Conservation (phyloP, 2,888 invertebrate species). For the Drosophila macrospina region DNA sequence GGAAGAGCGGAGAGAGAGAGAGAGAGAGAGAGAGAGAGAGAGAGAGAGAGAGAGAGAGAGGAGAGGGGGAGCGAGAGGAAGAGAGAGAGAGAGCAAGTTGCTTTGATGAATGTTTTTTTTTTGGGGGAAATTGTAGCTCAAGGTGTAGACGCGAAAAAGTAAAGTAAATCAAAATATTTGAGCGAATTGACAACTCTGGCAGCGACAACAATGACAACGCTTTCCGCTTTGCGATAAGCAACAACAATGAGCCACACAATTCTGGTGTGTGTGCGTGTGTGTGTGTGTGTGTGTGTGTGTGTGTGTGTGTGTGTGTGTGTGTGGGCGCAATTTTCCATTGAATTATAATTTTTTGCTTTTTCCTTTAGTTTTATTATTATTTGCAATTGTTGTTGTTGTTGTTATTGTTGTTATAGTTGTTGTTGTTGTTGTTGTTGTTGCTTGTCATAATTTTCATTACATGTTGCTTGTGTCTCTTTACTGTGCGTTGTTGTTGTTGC, state of each 20-base stretch:
- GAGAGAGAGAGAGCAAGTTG: constrained; percentile 23
- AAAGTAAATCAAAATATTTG: constrained; percentile 13
- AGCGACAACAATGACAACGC: constrained; percentile 58
- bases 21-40: neutral
- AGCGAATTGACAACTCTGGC: constrained; percentile 31
- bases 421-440: constrained; percentile 39
- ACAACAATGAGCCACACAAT: constrained; percentile 49
- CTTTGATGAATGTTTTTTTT: constrained; percentile 50
- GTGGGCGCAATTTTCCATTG: constrained; percentile 78
- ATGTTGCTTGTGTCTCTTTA: constrained; percentile 54
- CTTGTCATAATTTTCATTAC: constrained; percentile 82
- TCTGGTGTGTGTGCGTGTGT: constrained; percentile 13
- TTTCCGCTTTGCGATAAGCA: constrained; percentile 70
- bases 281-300: constrained; percentile 4
- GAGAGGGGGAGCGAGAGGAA: too few relatives aligned
- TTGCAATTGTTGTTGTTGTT: constrained; percentile 34
- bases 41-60: constrained; percentile 7
- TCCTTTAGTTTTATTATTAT: constrained; percentile 19
- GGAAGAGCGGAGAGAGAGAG: neutral
- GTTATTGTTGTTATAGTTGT: constrained; percentile 5
- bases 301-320: constrained; percentile 29
- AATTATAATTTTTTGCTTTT: constrained; percentile 73
- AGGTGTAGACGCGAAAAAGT: constrained; percentile 16
- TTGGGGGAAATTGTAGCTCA: constrained; percentile 5
- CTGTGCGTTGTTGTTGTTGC: constrained; percentile 35